Evolutionary conservation across 2,113 vertebrate species (phyloP).

Genomic region (Plecturocebus donacophilus): DNA sequence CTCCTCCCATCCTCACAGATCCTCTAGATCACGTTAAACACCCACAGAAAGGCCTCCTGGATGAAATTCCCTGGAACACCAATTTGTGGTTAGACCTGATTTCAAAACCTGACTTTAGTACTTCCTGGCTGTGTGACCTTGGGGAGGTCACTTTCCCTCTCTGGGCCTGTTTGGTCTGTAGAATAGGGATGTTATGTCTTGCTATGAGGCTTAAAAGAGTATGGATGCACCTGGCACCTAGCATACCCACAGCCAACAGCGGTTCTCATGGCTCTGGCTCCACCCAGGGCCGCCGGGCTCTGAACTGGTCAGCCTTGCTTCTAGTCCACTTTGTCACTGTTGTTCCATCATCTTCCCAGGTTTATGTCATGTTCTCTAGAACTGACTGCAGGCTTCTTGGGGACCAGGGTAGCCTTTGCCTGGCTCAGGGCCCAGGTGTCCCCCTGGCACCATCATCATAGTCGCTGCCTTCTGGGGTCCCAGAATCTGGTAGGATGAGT

Average conservation of each 20-base stretch:
- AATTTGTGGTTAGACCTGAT: background rate
- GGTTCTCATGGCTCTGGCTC: background rate
- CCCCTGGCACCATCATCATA: too few relatives aligned
- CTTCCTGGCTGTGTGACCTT: background rate
- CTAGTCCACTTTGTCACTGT: too few relatives aligned
- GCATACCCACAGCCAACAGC: too few relatives aligned
- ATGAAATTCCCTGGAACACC: background rate
- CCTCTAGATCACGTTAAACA: background rate
- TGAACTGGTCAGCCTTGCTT: fast-evolving
- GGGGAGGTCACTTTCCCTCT: background rate
- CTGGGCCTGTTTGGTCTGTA: background rate
- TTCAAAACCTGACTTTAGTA: background rate
- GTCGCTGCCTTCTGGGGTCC: background rate
- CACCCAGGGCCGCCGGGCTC: fast-evolving
- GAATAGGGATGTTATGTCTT: background rate
- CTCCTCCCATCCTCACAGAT: too few relatives aligned
- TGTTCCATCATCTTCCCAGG: background rate
- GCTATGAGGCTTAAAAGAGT: background rate
- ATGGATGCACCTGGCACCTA: background rate
- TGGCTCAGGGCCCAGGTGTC: background rate
- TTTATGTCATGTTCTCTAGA: background rate
- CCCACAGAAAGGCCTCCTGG: background rate
- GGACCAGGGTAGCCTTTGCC: background rate
- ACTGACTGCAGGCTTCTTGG: background rate
- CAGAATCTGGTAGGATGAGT: background rate